phyloP scores from a whole-genome alignment of 23 tunicate species.

The Ascidia mentula region DNA sequence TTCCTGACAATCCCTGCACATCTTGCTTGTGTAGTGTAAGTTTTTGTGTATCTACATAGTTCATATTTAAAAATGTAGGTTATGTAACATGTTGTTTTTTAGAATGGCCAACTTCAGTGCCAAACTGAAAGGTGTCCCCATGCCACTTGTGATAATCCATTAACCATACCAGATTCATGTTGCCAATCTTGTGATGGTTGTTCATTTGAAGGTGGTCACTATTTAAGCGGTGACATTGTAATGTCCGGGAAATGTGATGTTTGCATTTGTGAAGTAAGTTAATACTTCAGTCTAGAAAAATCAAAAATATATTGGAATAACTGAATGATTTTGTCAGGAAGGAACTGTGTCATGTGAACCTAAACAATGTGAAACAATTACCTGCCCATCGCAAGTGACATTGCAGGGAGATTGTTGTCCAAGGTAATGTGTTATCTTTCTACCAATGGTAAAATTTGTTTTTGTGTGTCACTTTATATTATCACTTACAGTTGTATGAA shows the following conservation, averaged over 20 bases:
- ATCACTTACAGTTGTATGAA: slow-evolving; percentile 61
- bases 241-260: slow-evolving; percentile 23
- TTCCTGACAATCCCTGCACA: slow-evolving; percentile 57
- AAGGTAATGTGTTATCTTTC: slow-evolving; percentile 26
- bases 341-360: slow-evolving; percentile 55
- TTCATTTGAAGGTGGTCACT: slow-evolving; percentile 31
- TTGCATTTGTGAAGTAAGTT: slow-evolving; percentile 52
- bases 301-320: not conserved
- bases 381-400: slow-evolving; percentile 29
- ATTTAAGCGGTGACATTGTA: slow-evolving; percentile 33
- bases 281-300: not conserved
- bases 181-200: slow-evolving; percentile 76
- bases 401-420: slow-evolving; percentile 62
- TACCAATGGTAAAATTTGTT: too few species aligned
- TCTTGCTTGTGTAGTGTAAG: slow-evolving; percentile 67
- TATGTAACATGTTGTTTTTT: too few species aligned
- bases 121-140: slow-evolving; percentile 29
- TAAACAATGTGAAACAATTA: slow-evolving; percentile 18
- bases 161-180: slow-evolving; percentile 36
- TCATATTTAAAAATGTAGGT: too few species aligned
- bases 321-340: slow-evolving; percentile 21
- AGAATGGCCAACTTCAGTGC: slow-evolving; percentile 69
- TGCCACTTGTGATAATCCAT: slow-evolving; percentile 46
- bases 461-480: too few species aligned
- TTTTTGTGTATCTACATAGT: too few species aligned